A percentile compares a stretch with the other conserved stretches of the same genome.
phyloP scores from a whole-genome alignment of 1,140 invertebrate genomes.

The Agraylea sexmaculata region DNA sequence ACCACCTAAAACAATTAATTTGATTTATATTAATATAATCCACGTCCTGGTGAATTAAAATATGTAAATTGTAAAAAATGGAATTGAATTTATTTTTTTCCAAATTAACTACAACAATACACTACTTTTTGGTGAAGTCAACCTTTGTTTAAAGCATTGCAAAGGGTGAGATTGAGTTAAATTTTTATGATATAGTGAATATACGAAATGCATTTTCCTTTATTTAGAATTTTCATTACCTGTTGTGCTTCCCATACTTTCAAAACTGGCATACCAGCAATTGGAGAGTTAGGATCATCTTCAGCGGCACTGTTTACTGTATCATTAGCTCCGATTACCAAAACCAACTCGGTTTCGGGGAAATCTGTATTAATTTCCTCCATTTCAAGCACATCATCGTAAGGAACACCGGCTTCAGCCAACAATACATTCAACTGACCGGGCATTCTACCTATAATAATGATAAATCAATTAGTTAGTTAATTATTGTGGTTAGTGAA shows the following conservation, averaged over 20 bases:
- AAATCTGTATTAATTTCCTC: conserved; percentile 90
- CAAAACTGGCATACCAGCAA: conserved; percentile 87
- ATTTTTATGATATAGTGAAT: no score
- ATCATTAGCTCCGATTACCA: conserved; percentile 88
- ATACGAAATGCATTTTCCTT: no score
- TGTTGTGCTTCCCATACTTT: conserved; percentile 78
- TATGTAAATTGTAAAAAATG: no score
- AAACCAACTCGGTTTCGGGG: conserved; percentile 67
- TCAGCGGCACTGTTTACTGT: conserved; percentile 87
- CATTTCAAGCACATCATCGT: conserved; percentile 88
- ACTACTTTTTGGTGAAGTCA: no score
- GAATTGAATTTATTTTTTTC: no score
- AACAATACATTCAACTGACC: conserved; percentile 84
- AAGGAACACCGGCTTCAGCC: conserved; percentile 85
- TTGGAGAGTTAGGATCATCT: conserved; percentile 83
- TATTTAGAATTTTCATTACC: no score
- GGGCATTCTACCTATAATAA: conserved; percentile 66
- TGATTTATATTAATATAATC: no score
- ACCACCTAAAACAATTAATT: conserved; percentile 50
- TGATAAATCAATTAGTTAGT: background rate
- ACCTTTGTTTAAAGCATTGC: no score
- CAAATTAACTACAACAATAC: no score
- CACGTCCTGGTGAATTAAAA: no score
- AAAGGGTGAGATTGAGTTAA: no score
- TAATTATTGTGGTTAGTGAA: no score